Evolutionary conservation across 2,113 vertebrate genomes (phyloP).

Genomic region (Vicugna pacos): DNA sequence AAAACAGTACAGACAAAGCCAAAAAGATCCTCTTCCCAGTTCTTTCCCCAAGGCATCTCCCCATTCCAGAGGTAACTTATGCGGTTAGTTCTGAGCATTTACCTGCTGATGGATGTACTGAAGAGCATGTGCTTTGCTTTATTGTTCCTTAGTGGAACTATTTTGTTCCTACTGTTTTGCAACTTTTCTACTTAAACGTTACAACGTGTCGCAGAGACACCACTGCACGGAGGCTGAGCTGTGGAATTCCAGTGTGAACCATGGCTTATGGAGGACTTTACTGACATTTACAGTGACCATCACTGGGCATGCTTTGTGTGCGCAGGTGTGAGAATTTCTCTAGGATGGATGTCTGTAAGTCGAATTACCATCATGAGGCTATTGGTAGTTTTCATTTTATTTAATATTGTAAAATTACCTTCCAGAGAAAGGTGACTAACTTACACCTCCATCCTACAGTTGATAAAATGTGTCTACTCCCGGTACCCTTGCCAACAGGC

Average conservation of each 20-base stretch:
- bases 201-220: background rate
- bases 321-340: background rate
- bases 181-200: background rate
- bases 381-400: slow-evolving; percentile 60
- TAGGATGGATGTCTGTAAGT: background rate
- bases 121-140: background rate
- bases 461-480: slow-evolving; percentile 7
- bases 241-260: background rate
- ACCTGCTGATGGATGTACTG: background rate
- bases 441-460: slow-evolving; percentile 29
- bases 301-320: background rate
- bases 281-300: background rate
- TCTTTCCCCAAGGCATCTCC: background rate
- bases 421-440: slow-evolving; percentile 24
- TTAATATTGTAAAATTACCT: slow-evolving; percentile 49
- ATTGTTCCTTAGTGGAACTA: background rate
- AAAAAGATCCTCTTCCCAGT: background rate
- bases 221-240: background rate
- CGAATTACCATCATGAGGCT: background rate
- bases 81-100: background rate
- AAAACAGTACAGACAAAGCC: background rate
- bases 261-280: background rate
- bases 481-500: background rate
- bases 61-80: background rate
- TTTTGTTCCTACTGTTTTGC: background rate